phyloP scores from a whole-genome alignment of 2,113 vertebrate species.

The Baryphthengus martii region DNA sequence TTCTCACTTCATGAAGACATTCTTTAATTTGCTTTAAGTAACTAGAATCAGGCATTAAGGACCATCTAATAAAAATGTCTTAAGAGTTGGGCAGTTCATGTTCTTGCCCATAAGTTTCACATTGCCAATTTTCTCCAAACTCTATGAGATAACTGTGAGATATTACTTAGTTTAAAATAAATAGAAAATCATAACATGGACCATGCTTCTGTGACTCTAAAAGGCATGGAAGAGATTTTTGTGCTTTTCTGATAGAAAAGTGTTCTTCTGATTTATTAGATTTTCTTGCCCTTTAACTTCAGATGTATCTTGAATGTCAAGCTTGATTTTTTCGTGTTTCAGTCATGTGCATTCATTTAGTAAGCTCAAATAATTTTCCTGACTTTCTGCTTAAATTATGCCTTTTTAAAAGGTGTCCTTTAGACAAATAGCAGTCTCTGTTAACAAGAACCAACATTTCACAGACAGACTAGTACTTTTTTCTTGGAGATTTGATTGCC shows the following conservation, averaged over 20 bases:
- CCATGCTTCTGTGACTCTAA: neutral
- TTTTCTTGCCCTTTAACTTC: constrained; percentile 55
- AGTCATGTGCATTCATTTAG: constrained; percentile 46
- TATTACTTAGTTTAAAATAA: constrained; percentile 35
- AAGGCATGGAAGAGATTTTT: neutral
- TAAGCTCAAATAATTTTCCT: constrained; percentile 29
- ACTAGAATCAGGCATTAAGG: neutral
- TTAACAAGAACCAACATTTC: constrained; percentile 20
- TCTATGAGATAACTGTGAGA: neutral
- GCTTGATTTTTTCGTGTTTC: constrained; percentile 27
- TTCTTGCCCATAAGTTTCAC: neutral
- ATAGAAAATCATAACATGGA: neutral
- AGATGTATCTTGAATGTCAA: constrained; percentile 47
- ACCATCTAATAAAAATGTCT: neutral
- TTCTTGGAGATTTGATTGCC: neutral
- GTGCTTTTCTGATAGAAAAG: constrained; percentile 19
- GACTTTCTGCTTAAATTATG: constrained; percentile 21
- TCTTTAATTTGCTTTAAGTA: constrained; percentile 1
- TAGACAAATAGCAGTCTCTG: neutral
- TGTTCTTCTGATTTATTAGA: constrained; percentile 28
- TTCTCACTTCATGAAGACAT: neutral
- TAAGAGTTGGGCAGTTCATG: neutral
- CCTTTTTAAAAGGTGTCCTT: constrained; percentile 26
- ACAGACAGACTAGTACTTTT: neutral
- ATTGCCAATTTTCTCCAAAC: neutral